These are phyloP conservation scores for Casuarius casuarius DNA, from an alignment of 2,113 vertebrate species.

Conservation along the genomic window DNA sequence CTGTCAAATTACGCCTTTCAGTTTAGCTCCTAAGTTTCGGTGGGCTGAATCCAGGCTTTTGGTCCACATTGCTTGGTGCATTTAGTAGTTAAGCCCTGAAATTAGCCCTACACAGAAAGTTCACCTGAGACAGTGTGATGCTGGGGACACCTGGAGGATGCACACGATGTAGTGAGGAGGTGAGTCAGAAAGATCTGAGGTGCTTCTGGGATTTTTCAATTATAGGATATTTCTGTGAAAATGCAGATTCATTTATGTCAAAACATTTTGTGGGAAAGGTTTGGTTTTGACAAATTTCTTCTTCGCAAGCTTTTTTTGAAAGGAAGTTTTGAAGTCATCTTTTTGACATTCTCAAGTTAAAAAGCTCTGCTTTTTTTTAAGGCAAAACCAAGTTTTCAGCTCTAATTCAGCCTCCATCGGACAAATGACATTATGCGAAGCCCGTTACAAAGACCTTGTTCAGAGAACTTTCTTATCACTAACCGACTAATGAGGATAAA, in stretches of 20 bases:
- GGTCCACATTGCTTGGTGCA: neutral
- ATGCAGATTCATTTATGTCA: neutral
- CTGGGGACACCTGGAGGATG: neutral
- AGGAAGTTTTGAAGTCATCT: neutral
- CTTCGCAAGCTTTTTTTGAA: neutral
- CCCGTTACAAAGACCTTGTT: slow-evolving; percentile 17
- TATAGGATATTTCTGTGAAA: slow-evolving; percentile 12
- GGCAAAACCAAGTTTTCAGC: neutral
- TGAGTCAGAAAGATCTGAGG: neutral
- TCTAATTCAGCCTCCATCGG: neutral
- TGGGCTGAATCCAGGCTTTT: neutral
- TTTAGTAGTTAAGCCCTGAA: neutral
- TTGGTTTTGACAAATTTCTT: neutral
- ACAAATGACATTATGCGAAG: neutral
- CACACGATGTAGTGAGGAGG: accelerated
- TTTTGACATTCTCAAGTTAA: neutral
- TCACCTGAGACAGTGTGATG: neutral
- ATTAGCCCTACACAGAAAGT: neutral
- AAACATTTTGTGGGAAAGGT: neutral
- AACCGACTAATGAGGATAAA: neutral
- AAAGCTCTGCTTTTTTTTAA: neutral
- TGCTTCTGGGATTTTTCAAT: neutral
- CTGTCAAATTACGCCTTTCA: neutral
- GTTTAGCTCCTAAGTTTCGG: neutral
- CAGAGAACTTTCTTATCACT: slow-evolving; percentile 11